Evolutionary conservation across 1,140 invertebrate species (phyloP).

Genomic region (Drosophila biarmipes): DNA sequence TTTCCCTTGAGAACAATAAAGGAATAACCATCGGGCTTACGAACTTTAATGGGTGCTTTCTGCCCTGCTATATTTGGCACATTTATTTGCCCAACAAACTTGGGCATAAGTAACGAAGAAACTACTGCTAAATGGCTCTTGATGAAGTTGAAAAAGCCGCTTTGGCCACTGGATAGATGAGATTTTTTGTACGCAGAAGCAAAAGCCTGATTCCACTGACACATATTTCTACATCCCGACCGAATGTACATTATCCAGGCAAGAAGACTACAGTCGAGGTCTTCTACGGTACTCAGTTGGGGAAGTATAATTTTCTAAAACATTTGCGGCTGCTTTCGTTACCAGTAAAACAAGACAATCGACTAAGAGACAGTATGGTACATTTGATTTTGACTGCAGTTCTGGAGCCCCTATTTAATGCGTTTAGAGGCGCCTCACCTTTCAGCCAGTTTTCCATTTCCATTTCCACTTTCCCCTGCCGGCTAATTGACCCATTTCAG

Average conservation of each 20-base stretch:
- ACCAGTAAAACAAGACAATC: not conserved
- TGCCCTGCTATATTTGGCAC: constrained; percentile 6
- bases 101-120: not conserved
- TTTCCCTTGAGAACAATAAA: not conserved
- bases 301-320: not conserved
- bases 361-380: not conserved
- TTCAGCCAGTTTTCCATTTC: constrained; percentile 1
- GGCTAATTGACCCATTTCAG: constrained; percentile 41
- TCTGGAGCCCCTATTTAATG: not conserved
- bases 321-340: not conserved
- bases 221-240: constrained; percentile 39
- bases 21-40: constrained; percentile 10
- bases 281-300: constrained; percentile 2
- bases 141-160: not conserved
- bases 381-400: too few species aligned
- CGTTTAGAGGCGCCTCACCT: constrained; percentile 1
- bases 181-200: constrained; percentile 1
- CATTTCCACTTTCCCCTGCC: not conserved
- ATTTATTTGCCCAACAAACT: constrained; percentile 25
- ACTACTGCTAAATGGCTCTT: not conserved
- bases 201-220: constrained; percentile 39
- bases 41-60: constrained; percentile 17
- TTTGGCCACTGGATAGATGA: constrained; percentile 7
- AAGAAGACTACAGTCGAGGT: constrained; percentile 7
- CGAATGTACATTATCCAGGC: constrained; percentile 29